Evolutionary conservation across 1,140 invertebrate species (phyloP).

Genomic region (Zophobas atratus): DNA sequence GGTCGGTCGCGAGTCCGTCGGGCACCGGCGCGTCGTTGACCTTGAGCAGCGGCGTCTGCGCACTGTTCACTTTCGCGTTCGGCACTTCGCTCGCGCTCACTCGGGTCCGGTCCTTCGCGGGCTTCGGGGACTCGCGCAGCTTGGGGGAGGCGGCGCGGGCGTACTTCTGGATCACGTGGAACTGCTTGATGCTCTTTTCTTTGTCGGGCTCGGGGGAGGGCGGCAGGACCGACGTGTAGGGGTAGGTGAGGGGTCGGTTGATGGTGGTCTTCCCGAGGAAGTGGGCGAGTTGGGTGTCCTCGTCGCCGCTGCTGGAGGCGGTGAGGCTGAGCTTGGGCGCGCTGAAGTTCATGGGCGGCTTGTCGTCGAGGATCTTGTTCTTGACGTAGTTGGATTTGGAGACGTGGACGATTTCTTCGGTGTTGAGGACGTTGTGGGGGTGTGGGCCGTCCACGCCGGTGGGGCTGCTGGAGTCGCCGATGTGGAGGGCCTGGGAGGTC

Average conservation of each 20-base stretch:
- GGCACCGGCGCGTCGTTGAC: constrained; percentile 55
- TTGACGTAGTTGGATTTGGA: constrained; percentile 65
- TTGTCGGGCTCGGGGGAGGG: constrained; percentile 32
- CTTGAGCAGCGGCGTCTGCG: constrained; percentile 56
- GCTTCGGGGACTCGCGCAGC: constrained; percentile 1
- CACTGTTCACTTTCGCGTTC: constrained; percentile 33
- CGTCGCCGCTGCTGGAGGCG: background rate
- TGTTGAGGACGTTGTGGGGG: constrained; percentile 60
- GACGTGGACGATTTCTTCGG: constrained; percentile 67
- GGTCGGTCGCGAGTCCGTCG: constrained; percentile 49
- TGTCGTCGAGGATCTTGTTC: constrained; percentile 66
- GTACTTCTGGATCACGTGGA: constrained; percentile 62
- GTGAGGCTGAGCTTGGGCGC: constrained; percentile 3
- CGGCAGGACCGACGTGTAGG: constrained; percentile 59
- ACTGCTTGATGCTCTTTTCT: constrained; percentile 59
- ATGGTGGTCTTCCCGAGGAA: constrained; percentile 61
- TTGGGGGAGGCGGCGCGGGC: constrained; percentile 36
- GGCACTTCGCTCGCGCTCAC: constrained; percentile 16
- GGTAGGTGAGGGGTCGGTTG: constrained; percentile 65
- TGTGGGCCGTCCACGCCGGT: background rate
- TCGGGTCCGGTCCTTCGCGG: constrained; percentile 29
- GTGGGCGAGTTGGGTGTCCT: constrained; percentile 51
- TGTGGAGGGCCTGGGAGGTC: constrained; percentile 59
- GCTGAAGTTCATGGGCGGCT: constrained; percentile 24
- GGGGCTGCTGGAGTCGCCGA: constrained; percentile 31